These are phyloP conservation scores for Lamprologus callipterus DNA, from an alignment of 2,113 vertebrate species.

Conservation along the genomic window DNA sequence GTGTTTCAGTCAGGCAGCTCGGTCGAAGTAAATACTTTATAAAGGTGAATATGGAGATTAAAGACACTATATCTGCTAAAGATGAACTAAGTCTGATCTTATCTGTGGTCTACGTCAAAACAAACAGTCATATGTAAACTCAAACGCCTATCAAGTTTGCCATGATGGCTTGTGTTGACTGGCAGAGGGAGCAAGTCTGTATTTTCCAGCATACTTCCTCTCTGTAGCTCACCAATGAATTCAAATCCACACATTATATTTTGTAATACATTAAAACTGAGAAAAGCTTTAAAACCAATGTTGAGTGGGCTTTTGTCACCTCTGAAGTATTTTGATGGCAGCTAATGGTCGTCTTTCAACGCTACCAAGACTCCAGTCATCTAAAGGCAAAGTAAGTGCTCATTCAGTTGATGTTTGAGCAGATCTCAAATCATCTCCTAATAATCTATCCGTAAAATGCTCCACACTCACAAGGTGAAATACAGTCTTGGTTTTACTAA, in stretches of 20 bases:
- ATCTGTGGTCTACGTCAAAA: not conserved
- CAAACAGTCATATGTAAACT: not conserved
- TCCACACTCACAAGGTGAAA: not conserved
- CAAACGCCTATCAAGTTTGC: not conserved
- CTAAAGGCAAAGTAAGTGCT: not conserved
- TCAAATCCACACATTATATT: not conserved
- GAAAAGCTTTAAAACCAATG: not conserved
- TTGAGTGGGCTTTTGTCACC: not conserved
- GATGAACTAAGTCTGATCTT: not conserved
- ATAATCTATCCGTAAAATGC: not conserved
- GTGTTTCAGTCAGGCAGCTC: not conserved
- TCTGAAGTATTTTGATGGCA: not conserved
- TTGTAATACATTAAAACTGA: not conserved
- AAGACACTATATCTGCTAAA: not conserved
- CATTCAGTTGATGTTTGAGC: not conserved
- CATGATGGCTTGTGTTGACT: not conserved
- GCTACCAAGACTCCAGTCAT: not conserved
- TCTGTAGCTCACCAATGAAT: not conserved
- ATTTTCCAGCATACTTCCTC: not conserved
- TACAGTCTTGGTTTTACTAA: not conserved
- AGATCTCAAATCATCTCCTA: not conserved
- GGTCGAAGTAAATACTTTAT: not conserved
- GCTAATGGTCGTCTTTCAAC: not conserved
- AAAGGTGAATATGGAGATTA: not conserved
- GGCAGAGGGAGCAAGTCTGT: not conserved